A percentile compares a stretch with the other conserved stretches of the same genome.
phyloP scores from a whole-genome alignment of 2,113 vertebrate genomes.

The Clarias macrocephalus region DNA sequence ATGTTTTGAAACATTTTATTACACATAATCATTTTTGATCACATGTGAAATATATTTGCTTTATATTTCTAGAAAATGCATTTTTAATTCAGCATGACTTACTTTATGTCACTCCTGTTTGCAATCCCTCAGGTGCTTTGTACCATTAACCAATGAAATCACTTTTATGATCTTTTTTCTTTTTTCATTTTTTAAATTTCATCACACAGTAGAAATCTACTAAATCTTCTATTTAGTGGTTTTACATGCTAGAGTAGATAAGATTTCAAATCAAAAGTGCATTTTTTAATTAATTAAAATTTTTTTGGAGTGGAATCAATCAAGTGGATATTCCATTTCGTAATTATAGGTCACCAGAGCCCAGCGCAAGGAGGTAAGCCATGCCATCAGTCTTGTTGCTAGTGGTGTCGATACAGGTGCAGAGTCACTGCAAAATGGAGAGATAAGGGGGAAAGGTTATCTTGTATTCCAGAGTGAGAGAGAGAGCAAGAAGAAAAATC shows the following conservation, averaged over 20 bases:
- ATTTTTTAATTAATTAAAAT: no score
- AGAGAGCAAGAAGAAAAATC: slow-evolving; percentile 54
- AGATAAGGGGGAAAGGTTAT: slow-evolving; percentile 71
- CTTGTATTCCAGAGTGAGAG: slow-evolving; percentile 54
- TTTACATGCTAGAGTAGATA: neutral
- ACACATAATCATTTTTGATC: neutral
- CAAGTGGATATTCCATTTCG: slow-evolving; percentile 46
- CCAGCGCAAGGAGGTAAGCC: slow-evolving; percentile 30
- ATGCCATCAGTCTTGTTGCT: slow-evolving; percentile 47
- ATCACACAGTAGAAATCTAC: neutral
- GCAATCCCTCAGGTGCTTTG: neutral
- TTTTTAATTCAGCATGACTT: neutral
- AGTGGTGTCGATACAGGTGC: slow-evolving; percentile 64
- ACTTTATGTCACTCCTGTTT: neutral
- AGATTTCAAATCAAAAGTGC: slow-evolving; percentile 12
- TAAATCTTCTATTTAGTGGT: neutral
- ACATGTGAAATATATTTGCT: neutral
- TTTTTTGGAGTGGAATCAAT: slow-evolving; percentile 43
- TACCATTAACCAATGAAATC: neutral
- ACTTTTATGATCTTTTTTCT: neutral
- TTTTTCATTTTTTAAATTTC: neutral
- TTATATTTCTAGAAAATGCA: neutral
- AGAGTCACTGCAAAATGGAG: slow-evolving; percentile 49
- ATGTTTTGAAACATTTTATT: neutral
- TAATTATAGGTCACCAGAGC: slow-evolving; percentile 54